A percentile compares a stretch with the other conserved stretches of the same genome.
phyloP scores from a whole-genome alignment of 2,888 invertebrate species.

The Pristionchus entomophagus region DNA sequence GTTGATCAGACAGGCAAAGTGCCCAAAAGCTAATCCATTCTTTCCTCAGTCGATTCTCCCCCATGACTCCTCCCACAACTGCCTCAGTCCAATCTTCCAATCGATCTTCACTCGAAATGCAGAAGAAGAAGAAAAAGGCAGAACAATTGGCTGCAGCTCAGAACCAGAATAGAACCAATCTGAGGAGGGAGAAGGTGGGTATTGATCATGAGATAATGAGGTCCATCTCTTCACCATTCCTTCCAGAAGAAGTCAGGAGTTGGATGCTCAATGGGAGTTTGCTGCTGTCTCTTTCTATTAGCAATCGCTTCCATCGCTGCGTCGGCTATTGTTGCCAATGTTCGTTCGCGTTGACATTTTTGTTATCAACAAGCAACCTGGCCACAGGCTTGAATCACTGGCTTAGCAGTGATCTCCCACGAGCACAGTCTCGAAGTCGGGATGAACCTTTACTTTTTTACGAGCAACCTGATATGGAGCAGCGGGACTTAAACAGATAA shows the following conservation, averaged over 20 bases:
- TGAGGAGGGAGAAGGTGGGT: conserved; percentile 18
- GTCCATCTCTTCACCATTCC: neutral
- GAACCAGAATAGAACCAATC: conserved; percentile 30
- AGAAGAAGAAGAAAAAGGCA: conserved; percentile 38
- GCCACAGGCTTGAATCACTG: too few species aligned
- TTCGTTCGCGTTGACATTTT: too few species aligned
- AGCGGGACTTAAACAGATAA: too few species aligned
- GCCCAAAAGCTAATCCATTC: too few species aligned
- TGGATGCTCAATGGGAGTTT: conserved; percentile 54
- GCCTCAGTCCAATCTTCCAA: conserved; percentile 15
- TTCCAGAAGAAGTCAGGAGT: conserved; percentile 48
- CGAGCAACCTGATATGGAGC: too few species aligned
- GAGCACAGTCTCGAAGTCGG: too few species aligned
- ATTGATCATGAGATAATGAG: too few species aligned
- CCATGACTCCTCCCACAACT: conserved; percentile 39
- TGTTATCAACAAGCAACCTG: too few species aligned
- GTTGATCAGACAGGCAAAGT: too few species aligned
- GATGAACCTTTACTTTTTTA: too few species aligned
- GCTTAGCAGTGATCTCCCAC: too few species aligned
- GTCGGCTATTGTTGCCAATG: conserved; percentile 56
- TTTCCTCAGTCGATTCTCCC: conserved; percentile 21
- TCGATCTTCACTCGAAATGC: conserved; percentile 8
- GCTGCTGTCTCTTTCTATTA: conserved; percentile 55
- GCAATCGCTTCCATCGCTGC: conserved; percentile 56
- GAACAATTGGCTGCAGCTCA: neutral